Evolutionary conservation across 2,888 invertebrate species (phyloP).

Genomic region (Temnothorax unifasciatus): DNA sequence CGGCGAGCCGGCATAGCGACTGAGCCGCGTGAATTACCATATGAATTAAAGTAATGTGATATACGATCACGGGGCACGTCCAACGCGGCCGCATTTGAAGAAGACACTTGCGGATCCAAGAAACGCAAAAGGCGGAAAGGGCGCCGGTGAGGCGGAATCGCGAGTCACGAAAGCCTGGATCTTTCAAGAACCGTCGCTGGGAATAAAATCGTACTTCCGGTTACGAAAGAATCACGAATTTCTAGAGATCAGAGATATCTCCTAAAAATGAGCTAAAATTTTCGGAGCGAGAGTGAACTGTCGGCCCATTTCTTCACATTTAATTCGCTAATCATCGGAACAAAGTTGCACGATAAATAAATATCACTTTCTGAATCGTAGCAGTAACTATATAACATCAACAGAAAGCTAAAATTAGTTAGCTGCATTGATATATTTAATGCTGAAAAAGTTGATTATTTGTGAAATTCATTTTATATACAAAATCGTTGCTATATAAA

Average conservation of each 20-base stretch:
- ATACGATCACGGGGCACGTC: conserved; percentile 85
- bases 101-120: conserved; percentile 61
- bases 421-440: not conserved
- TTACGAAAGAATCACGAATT: not conserved
- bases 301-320: not conserved
- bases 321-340: not conserved
- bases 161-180: conserved; percentile 38
- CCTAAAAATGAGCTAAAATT: not conserved
- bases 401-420: not conserved
- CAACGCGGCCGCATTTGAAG: conserved; percentile 61
- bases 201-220: not conserved
- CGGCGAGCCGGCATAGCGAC: conserved; percentile 78
- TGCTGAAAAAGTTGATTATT: not conserved
- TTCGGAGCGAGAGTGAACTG: not conserved
- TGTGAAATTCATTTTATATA: not conserved
- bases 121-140: conserved; percentile 50
- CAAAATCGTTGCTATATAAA: not conserved
- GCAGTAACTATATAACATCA: not conserved
- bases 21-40: conserved; percentile 90
- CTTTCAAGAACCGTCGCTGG: conserved; percentile 18
- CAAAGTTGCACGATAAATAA: not conserved
- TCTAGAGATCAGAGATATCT: not conserved
- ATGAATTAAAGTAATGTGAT: conserved; percentile 94
- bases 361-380: not conserved
- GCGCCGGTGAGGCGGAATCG: conserved; percentile 38